Percentiles rank a stretch among this genome's conserved stretches.
Conservation (phyloP, 2,113 vertebrate species). For the Balaenoptera acutorostrata region DNA sequence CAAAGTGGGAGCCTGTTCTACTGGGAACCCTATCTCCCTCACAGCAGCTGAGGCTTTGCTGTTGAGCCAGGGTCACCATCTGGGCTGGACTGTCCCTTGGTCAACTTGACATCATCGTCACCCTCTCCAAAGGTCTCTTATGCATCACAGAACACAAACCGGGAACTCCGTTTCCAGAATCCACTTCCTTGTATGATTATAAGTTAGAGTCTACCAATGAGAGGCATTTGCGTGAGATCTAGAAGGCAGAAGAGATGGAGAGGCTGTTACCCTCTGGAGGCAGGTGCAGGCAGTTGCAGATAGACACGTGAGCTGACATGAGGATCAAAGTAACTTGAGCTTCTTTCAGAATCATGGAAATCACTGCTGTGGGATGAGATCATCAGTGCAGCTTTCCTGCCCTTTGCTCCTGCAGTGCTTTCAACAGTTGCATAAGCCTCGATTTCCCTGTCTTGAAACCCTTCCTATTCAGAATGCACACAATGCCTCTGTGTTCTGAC, state of each 20-base stretch:
- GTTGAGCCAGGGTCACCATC: neutral
- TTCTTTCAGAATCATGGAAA: neutral
- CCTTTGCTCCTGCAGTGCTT: neutral
- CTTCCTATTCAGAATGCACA: neutral
- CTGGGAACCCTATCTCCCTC: neutral
- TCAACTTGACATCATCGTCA: neutral
- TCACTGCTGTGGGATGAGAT: neutral
- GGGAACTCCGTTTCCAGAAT: neutral
- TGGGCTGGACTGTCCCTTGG: neutral
- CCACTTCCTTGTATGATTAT: neutral
- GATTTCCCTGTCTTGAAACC: neutral
- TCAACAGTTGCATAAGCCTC: neutral
- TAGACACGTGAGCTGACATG: neutral
- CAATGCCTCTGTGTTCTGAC: neutral
- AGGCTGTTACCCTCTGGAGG: neutral
- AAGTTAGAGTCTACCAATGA: neutral
- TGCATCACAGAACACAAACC: neutral
- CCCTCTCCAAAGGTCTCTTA: neutral
- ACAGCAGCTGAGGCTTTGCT: neutral
- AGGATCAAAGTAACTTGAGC: neutral
- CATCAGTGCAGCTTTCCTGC: neutral
- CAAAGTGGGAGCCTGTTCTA: neutral
- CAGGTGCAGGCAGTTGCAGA: neutral
- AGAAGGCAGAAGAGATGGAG: neutral
- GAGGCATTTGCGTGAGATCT: neutral